Conservation (phyloP, 1,140 invertebrate genomes). For the Drosophila subobscura region DNA sequence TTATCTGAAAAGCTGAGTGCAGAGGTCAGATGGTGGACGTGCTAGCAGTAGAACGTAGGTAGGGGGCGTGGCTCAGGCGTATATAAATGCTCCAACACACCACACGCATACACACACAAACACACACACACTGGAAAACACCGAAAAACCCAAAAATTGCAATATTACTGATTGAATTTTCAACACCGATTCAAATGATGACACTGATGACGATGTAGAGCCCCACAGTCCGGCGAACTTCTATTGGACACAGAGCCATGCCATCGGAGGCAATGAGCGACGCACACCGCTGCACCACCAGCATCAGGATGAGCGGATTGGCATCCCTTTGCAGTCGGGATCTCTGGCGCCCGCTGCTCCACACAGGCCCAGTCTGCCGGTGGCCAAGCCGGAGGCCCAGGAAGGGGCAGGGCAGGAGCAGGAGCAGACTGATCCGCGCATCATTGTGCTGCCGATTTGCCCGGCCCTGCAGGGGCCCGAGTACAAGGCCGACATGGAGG, state of each 20-base stretch:
- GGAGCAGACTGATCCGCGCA: constrained; percentile 67
- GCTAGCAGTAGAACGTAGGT: constrained; percentile 27
- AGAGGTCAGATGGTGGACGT: constrained; percentile 2
- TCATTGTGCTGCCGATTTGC: constrained; percentile 78
- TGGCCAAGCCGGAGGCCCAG: constrained; percentile 35
- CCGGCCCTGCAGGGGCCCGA: constrained; percentile 71
- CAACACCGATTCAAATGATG: constrained; percentile 17
- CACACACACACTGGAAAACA: too few relatives aligned
- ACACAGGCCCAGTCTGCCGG: constrained; percentile 84
- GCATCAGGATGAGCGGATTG: constrained; percentile 69
- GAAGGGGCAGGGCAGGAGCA: constrained; percentile 29
- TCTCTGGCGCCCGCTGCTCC: constrained; percentile 76
- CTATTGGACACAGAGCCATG: constrained; percentile 87
- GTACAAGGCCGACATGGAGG: constrained; percentile 77
- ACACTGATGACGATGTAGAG: constrained; percentile 44
- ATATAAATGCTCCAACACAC: constrained; percentile 3
- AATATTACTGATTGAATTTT: constrained; percentile 59
- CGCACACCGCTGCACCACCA: constrained; percentile 66
- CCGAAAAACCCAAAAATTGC: too few relatives aligned
- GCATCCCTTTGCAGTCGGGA: constrained; percentile 64
- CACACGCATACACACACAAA: too few relatives aligned
- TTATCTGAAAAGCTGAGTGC: constrained; percentile 1
- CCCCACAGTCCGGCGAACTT: constrained; percentile 85
- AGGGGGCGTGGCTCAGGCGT: background rate
- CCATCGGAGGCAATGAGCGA: constrained; percentile 85